phyloP scores from a whole-genome alignment of 2,888 invertebrate species.

The Acronicta aceris region DNA sequence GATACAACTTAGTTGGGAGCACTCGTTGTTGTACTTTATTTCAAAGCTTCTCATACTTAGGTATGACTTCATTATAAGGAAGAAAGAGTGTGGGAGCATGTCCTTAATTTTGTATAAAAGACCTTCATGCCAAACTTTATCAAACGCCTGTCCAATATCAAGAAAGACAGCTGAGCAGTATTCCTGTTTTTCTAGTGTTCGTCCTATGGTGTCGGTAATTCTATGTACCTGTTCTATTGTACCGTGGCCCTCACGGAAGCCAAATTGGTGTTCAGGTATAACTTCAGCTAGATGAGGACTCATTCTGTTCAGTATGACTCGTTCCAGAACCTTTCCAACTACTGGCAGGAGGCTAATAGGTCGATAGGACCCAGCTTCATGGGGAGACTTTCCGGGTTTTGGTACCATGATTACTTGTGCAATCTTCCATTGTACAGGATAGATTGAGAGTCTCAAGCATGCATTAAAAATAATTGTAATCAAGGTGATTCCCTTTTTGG shows the following conservation, averaged over 20 bases:
- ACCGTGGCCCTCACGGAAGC: background rate
- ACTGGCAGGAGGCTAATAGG: too few species aligned
- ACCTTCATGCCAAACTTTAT: background rate
- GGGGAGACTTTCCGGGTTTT: constrained; percentile 10
- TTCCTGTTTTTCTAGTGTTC: constrained; percentile 5
- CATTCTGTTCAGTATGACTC: background rate
- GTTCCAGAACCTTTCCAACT: background rate
- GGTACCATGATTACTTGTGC: constrained; percentile 14
- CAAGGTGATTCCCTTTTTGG: constrained; percentile 2
- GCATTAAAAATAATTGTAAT: constrained; percentile 8
- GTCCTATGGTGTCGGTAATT: background rate
- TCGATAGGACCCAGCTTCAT: background rate
- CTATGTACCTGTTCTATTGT: background rate
- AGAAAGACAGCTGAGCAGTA: constrained; percentile 8
- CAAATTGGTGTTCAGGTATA: constrained; percentile 1
- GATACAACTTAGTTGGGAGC: background rate
- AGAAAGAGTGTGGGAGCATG: background rate
- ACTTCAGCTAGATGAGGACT: background rate
- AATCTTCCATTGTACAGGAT: constrained; percentile 12
- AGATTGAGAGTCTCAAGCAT: constrained; percentile 1
- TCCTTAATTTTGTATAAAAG: background rate
- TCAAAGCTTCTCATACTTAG: background rate
- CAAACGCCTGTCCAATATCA: constrained; percentile 1
- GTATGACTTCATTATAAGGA: background rate
- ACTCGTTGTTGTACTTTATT: background rate